These are phyloP conservation scores for Oostethus manadensis DNA, from an alignment of 2,113 vertebrate species.

Conservation along the genomic window DNA sequence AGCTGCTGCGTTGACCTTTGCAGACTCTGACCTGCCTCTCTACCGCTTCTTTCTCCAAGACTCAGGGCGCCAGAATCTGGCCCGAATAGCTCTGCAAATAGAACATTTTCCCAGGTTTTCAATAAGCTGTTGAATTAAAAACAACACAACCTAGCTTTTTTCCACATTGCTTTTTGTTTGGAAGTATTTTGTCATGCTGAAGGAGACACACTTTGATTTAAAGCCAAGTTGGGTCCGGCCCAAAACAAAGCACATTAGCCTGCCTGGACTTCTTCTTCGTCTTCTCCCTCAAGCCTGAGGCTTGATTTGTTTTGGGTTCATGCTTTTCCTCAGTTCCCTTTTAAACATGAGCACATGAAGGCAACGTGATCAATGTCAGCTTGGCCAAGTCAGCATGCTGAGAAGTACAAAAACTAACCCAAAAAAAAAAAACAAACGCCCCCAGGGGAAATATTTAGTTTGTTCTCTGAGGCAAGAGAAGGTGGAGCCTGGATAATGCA, in stretches of 20 bases:
- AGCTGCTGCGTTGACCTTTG: not conserved
- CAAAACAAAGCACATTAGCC: slow-evolving; percentile 1
- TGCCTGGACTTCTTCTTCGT: slow-evolving; percentile 11
- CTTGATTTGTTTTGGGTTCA: slow-evolving; percentile 4
- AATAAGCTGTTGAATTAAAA: slow-evolving; percentile 11
- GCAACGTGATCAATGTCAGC: not conserved
- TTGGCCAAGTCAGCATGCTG: not conserved
- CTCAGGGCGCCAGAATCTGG: not conserved
- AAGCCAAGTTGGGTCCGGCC: slow-evolving; percentile 29
- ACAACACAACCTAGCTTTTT: slow-evolving; percentile 6
- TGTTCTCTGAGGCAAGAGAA: not conserved
- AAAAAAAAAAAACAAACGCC: not conserved
- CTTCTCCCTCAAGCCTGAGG: slow-evolving; percentile 17
- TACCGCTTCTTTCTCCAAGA: not conserved
- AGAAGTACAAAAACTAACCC: not conserved
- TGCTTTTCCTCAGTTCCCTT: slow-evolving; percentile 1
- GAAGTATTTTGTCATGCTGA: slow-evolving; percentile 9
- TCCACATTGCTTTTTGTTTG: slow-evolving; percentile 14
- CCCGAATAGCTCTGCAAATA: slow-evolving; percentile 8
- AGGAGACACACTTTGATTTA: slow-evolving; percentile 31
- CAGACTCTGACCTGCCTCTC: not conserved
- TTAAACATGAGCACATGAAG: slow-evolving; percentile 21
- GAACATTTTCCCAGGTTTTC: slow-evolving; percentile 19
- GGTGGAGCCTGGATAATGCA: slow-evolving; percentile 4
- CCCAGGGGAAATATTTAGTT: not conserved